These are phyloP conservation scores for Bos indicus DNA, from an alignment of 2,113 vertebrate species.

Conservation along the genomic window DNA sequence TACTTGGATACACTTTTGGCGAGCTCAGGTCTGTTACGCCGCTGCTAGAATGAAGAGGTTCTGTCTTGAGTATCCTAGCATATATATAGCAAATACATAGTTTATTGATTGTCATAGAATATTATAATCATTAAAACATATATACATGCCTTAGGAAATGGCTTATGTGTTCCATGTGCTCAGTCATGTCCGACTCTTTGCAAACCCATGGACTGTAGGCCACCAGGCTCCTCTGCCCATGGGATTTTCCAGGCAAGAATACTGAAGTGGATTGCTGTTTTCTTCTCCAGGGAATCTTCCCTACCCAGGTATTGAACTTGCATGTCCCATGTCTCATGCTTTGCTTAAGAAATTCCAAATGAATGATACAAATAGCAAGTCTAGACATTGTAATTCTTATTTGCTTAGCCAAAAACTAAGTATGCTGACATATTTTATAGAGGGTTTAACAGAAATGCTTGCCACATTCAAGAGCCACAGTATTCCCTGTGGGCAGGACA, in stretches of 20 bases:
- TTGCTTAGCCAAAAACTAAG: neutral
- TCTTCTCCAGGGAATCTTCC: neutral
- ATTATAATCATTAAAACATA: neutral
- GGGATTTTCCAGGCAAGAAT: neutral
- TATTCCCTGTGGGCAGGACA: neutral
- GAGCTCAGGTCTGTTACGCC: neutral
- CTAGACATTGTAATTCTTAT: neutral
- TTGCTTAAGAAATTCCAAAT: slow-evolving; percentile 4
- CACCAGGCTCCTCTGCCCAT: neutral
- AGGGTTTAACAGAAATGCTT: neutral
- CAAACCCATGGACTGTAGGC: accelerated
- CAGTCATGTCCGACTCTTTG: neutral
- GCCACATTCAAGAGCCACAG: neutral
- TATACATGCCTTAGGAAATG: neutral
- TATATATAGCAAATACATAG: neutral
- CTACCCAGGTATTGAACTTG: neutral
- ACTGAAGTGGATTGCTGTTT: neutral
- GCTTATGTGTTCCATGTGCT: neutral
- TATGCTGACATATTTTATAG: slow-evolving; percentile 12
- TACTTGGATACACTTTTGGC: neutral
- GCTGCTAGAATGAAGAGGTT: neutral
- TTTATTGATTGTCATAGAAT: neutral
- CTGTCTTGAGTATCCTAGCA: neutral
- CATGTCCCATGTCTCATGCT: neutral
- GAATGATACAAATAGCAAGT: neutral